A percentile compares a stretch with the other conserved stretches of the same genome.
phyloP scores from a whole-genome alignment of 2,797 vertebrate genomes.

The Steatocranus sp. region DNA sequence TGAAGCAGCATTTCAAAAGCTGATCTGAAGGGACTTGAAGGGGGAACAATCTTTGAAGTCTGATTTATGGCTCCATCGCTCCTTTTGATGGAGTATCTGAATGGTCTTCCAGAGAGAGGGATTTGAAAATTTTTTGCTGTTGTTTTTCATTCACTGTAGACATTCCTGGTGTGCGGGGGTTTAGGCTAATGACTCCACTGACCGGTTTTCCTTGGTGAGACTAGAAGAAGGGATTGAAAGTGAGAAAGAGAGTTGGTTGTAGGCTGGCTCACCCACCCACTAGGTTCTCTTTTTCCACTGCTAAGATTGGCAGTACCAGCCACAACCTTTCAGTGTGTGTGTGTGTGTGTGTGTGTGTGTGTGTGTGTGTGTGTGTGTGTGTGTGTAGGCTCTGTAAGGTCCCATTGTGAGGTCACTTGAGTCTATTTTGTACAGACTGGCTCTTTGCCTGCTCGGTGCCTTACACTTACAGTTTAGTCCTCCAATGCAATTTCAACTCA shows the following conservation, averaged over 20 bases:
- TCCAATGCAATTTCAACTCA: background rate
- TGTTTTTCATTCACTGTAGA: conserved; percentile 41
- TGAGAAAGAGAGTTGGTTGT: background rate
- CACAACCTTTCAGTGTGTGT: conserved; percentile 54
- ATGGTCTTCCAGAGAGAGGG: conserved; percentile 40
- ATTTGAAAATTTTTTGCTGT: conserved; percentile 4
- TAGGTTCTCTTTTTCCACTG: conserved; percentile 21
- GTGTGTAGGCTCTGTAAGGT: conserved; percentile 33
- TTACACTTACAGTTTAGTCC: background rate
- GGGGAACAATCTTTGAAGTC: conserved; percentile 55
- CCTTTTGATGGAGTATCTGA: conserved; percentile 62
- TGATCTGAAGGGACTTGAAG: conserved; percentile 47
- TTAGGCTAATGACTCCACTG: conserved; percentile 23
- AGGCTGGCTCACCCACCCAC: conserved; percentile 17
- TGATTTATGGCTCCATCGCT: conserved; percentile 52
- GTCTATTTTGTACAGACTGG: conserved; percentile 46
- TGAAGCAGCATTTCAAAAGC: conserved; percentile 23
- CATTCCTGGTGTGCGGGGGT: conserved; percentile 5
- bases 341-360: conserved; percentile 44
- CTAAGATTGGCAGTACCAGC: conserved; percentile 71
- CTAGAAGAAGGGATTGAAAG: background rate
- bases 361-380: background rate
- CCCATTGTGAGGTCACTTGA: conserved; percentile 61
- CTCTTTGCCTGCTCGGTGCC: conserved; percentile 4
- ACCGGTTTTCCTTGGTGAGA: conserved; percentile 27